phyloP scores from a whole-genome alignment of 1,140 invertebrate genomes.

The Drosophila repletoides region DNA sequence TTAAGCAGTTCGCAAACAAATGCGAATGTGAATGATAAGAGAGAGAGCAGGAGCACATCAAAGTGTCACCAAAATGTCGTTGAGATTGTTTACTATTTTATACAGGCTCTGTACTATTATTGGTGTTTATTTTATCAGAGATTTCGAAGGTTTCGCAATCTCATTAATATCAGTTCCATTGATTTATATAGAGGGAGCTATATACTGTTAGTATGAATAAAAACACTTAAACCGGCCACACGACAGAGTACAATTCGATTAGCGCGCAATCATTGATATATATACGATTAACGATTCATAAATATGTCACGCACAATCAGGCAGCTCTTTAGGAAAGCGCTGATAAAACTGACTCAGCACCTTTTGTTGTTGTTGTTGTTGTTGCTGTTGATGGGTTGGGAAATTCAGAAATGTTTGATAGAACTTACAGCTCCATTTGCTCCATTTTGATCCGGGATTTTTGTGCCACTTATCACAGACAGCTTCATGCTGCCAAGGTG shows the following conservation, averaged over 20 bases:
- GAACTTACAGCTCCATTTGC: constrained; percentile 57
- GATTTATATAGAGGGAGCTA: too few species aligned
- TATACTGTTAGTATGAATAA: too few species aligned
- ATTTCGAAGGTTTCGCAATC: neutral
- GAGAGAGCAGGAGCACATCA: too few species aligned
- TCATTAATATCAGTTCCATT: neutral
- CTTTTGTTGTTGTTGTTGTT: too few species aligned
- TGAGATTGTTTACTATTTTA: constrained; percentile 7
- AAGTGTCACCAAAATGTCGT: neutral
- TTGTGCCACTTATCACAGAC: constrained; percentile 50
- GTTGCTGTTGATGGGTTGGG: too few species aligned
- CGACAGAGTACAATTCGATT: constrained; percentile 5
- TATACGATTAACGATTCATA: constrained; percentile 5
- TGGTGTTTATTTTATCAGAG: neutral
- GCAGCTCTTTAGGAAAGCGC: neutral
- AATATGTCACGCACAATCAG: constrained; percentile 19
- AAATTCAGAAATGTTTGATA: neutral
- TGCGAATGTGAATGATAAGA: constrained; percentile 30
- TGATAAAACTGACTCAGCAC: constrained; percentile 20
- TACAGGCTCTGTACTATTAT: neutral
- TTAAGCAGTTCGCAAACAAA: constrained; percentile 9
- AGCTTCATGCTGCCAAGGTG: constrained; percentile 50
- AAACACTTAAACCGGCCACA: neutral
- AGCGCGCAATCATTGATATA: constrained; percentile 4
- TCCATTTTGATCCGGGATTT: neutral